These are phyloP conservation scores for Oreohelix idahoensis DNA, from an alignment of 1,140 invertebrate genomes.

Conservation along the genomic window DNA sequence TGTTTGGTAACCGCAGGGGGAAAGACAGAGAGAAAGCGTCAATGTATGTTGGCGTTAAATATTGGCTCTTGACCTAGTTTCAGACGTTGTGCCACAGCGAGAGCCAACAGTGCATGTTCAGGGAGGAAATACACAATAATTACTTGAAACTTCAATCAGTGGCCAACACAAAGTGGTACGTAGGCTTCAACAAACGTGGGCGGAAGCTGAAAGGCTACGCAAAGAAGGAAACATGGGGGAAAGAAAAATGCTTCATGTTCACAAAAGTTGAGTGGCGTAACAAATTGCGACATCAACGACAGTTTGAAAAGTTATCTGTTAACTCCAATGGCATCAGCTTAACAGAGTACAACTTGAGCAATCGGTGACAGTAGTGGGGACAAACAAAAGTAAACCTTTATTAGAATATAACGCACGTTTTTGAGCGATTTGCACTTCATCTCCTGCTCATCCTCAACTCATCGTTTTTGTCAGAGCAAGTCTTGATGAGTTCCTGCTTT, in stretches of 20 bases:
- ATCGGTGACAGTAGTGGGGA: neutral
- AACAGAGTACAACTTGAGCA: neutral
- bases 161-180: slow-evolving; percentile 39
- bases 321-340: neutral
- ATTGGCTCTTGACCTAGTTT: neutral
- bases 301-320: neutral
- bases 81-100: neutral
- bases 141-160: slow-evolving; percentile 37
- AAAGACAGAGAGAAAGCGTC: too few relatives aligned
- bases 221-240: neutral
- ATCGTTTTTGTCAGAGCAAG: too few relatives aligned
- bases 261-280: neutral
- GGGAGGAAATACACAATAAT: slow-evolving; percentile 15
- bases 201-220: slow-evolving; percentile 31
- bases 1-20: too few relatives aligned
- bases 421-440: neutral
- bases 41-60: too few relatives aligned
- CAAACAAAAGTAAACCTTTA: too few relatives aligned
- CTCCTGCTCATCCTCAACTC: too few relatives aligned
- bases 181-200: slow-evolving; percentile 42
- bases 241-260: slow-evolving; percentile 34
- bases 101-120: slow-evolving; percentile 35
- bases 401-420: too few relatives aligned
- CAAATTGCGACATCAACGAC: neutral
- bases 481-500: too few relatives aligned